A percentile compares a stretch with the other conserved stretches of the same genome.
phyloP scores from a whole-genome alignment of 2,888 invertebrate genomes.

The Scelioninae gen. 2 region DNA sequence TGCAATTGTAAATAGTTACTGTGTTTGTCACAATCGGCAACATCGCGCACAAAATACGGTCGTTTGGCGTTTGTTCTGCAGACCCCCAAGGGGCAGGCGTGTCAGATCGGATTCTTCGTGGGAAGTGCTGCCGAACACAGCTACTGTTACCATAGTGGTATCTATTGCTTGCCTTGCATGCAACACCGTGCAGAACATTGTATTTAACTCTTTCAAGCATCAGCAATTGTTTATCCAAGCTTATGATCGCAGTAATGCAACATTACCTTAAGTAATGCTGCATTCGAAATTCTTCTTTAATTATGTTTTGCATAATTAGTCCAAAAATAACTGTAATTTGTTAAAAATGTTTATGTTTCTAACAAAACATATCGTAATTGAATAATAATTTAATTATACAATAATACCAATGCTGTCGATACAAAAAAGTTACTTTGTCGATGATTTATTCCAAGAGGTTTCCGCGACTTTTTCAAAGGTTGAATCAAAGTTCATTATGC shows the following conservation, averaged over 20 bases:
- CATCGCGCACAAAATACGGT: no score
- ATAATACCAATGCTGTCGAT: no score
- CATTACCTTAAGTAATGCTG: constrained; percentile 1
- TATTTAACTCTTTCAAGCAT: constrained; percentile 19
- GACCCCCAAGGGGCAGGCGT: constrained; percentile 63
- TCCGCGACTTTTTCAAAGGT: no score
- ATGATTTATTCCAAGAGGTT: no score
- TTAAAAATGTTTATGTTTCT: not conserved
- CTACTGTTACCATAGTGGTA: constrained; percentile 45
- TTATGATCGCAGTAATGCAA: constrained; percentile 12
- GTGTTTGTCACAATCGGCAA: no score
- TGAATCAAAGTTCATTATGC: no score
- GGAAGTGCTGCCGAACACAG: constrained; percentile 62
- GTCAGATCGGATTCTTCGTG: constrained; percentile 69
- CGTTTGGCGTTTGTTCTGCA: constrained; percentile 41
- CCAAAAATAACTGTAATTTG: not conserved
- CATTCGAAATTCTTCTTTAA: not conserved
- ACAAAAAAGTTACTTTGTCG: no score
- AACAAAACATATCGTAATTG: no score
- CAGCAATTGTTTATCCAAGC: constrained; percentile 34
- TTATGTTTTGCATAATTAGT: not conserved
- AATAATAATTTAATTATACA: no score
- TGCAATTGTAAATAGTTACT: constrained; percentile 44
- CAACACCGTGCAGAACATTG: constrained; percentile 27
- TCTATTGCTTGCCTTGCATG: constrained; percentile 26